phyloP scores from a whole-genome alignment of 2,797 vertebrate species.

The Scolopax rusticola region DNA sequence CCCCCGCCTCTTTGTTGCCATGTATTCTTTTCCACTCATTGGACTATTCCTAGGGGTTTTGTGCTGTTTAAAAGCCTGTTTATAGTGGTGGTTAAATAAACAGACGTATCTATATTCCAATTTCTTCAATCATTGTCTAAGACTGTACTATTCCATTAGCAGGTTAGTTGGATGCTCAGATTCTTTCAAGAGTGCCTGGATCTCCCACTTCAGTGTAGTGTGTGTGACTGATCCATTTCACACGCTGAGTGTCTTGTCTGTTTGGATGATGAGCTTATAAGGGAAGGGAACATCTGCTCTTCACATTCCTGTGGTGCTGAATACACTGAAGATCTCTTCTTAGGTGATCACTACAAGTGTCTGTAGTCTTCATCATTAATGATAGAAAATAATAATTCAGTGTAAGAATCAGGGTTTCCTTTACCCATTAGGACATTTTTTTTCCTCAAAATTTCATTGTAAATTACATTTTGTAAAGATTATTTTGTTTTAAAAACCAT shows the following conservation, averaged over 20 bases:
- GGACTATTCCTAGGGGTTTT: neutral
- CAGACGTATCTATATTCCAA: neutral
- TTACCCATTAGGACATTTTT: neutral
- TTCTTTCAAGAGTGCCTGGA: neutral
- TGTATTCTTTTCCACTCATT: neutral
- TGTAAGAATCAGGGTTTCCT: neutral
- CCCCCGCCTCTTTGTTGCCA: neutral
- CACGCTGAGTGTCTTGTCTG: neutral
- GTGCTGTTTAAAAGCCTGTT: neutral
- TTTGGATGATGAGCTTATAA: neutral
- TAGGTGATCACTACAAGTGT: neutral
- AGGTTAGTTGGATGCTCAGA: neutral
- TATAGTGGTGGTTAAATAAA: neutral
- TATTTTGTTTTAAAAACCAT: neutral
- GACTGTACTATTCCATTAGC: neutral
- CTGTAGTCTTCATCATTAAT: neutral
- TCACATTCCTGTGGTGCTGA: neutral
- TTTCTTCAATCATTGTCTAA: neutral
- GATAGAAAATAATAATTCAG: neutral
- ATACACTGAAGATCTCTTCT: neutral
- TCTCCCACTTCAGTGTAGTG: neutral
- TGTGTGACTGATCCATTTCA: conserved; percentile 26
- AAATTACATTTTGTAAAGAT: neutral
- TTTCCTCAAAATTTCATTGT: neutral
- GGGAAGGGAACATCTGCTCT: neutral